Evolutionary conservation across 2,113 vertebrate species (phyloP).

Genomic region (Stigmatopora argus): DNA sequence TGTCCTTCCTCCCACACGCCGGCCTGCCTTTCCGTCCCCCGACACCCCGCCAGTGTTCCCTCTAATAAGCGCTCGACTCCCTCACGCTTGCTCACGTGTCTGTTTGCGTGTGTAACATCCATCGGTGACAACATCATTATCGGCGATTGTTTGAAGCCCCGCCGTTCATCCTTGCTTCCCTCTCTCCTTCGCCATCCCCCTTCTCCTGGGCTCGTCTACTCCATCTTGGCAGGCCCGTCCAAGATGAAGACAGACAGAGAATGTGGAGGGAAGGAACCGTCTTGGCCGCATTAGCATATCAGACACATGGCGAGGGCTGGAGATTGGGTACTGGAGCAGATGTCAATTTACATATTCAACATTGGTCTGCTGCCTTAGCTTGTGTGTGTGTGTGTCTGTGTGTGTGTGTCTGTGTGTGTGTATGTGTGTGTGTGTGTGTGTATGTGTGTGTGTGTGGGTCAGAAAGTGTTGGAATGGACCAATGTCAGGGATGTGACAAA

Average conservation of each 20-base stretch:
- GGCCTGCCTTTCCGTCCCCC: conserved; percentile 33
- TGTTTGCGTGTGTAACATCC: conserved; percentile 62
- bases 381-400: conserved; percentile 14
- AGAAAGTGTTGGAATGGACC: conserved; percentile 1
- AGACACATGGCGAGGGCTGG: conserved; percentile 69
- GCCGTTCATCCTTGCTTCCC: conserved; percentile 10
- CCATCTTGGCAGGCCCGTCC: conserved; percentile 51
- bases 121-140: conserved; percentile 71
- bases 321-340: conserved; percentile 72
- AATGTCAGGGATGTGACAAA: conserved; percentile 45
- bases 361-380: conserved; percentile 40
- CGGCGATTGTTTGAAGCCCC: conserved; percentile 61
- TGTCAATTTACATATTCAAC: conserved; percentile 77
- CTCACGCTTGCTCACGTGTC: conserved; percentile 50
- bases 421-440: no score
- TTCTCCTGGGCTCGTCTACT: conserved; percentile 53
- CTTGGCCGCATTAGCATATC: conserved; percentile 71
- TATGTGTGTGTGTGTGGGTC: background rate
- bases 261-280: conserved; percentile 47
- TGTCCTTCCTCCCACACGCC: conserved; percentile 47
- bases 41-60: conserved; percentile 57
- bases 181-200: conserved; percentile 7
- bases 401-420: no score
- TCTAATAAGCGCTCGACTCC: conserved; percentile 62
- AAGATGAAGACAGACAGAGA: conserved; percentile 52